These are phyloP conservation scores for Amaurobius ferox DNA, from an alignment of 2,888 invertebrate genomes.

Conservation along the genomic window DNA sequence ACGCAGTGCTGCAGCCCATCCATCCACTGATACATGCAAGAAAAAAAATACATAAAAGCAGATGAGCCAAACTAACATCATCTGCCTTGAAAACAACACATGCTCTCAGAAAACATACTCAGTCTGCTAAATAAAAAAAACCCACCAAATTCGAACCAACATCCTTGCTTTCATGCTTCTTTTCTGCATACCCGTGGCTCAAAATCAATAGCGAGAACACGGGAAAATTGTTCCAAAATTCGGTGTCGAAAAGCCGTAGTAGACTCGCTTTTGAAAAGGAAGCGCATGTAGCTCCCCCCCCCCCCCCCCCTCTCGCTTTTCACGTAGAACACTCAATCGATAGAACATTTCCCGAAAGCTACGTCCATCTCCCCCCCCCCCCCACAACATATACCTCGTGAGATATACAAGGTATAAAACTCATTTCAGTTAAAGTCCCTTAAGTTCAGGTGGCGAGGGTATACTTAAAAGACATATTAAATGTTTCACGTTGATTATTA, in stretches of 20 bases:
- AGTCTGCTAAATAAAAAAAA: too few species aligned
- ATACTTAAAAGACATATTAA: constrained; percentile 12
- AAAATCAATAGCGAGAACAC: not conserved
- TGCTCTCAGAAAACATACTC: too few species aligned
- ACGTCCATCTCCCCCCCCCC: not conserved
- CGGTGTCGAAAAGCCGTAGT: not conserved
- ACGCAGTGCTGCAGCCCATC: too few species aligned
- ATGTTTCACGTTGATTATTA: too few species aligned
- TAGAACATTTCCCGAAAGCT: not conserved
- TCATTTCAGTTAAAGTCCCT: constrained; percentile 37
- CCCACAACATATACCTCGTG: not conserved
- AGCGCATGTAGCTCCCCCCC: not conserved
- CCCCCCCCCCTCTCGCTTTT: not conserved
- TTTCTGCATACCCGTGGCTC: not conserved
- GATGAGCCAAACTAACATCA: too few species aligned
- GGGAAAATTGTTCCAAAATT: not conserved
- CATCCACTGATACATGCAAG: too few species aligned
- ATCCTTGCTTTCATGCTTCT: too few species aligned
- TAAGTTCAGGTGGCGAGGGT: not conserved
- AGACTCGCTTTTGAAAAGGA: not conserved
- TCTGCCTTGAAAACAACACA: too few species aligned
- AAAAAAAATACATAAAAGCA: too few species aligned
- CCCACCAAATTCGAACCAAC: too few species aligned
- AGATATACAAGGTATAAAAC: not conserved
- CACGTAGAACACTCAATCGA: not conserved